phyloP scores from a whole-genome alignment of 2,113 vertebrate genomes.

The Atractosteus spatula region DNA sequence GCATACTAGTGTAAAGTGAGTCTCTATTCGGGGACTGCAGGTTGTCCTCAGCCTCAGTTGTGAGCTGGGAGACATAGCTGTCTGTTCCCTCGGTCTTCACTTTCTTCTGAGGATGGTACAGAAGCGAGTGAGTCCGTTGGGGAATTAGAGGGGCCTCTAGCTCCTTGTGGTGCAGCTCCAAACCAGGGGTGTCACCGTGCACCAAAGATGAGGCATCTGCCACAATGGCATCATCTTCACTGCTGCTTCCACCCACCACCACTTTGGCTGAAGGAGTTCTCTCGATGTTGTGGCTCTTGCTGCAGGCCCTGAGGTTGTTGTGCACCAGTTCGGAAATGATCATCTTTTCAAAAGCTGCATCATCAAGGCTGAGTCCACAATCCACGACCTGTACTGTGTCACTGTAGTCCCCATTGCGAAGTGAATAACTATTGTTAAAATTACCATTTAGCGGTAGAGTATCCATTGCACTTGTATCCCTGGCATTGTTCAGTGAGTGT shows the following conservation, averaged over 20 bases:
- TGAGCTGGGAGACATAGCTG: constrained; percentile 83
- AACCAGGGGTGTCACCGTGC: constrained; percentile 77
- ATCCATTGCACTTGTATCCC: constrained; percentile 99
- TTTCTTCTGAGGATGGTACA: constrained; percentile 97
- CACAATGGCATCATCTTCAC: constrained; percentile 86
- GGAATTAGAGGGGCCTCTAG: constrained; percentile 95
- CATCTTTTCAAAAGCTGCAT: constrained; percentile 98
- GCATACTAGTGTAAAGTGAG: constrained; percentile 98
- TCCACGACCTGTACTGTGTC: constrained; percentile 91
- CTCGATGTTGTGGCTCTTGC: constrained; percentile 88
- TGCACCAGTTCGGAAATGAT: constrained; percentile 99
- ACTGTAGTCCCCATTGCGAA: constrained; percentile 91
- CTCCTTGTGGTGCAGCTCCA: constrained; percentile 86
- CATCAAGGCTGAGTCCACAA: constrained; percentile 96
- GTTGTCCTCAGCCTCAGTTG: constrained; percentile 78
- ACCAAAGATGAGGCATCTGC: constrained; percentile 89
- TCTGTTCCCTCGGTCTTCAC: constrained; percentile 81
- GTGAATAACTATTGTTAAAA: constrained; percentile 99
- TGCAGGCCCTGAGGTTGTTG: constrained; percentile 92
- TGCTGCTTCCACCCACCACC: constrained; percentile 79
- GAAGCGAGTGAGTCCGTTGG: constrained; percentile 98
- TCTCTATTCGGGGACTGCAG: constrained; percentile 96
- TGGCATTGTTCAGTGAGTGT: constrained; percentile 98
- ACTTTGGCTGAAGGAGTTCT: constrained; percentile 79
- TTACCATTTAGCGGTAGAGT: constrained; percentile 99